phyloP scores from a whole-genome alignment of 2,888 invertebrate species.

The Oithona nana region DNA sequence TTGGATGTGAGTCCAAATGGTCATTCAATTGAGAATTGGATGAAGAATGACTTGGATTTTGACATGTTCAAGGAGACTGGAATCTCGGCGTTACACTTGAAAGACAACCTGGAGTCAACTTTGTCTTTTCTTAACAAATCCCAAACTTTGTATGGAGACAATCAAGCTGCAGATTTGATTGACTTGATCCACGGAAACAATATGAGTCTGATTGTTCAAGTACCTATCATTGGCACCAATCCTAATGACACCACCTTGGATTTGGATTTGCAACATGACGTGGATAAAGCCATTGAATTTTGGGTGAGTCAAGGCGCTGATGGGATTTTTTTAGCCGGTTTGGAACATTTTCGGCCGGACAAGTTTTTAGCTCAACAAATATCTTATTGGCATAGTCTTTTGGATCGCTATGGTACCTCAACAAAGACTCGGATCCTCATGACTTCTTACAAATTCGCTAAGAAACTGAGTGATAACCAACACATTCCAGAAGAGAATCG shows the following conservation, averaged over 20 bases:
- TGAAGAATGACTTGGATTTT: neutral
- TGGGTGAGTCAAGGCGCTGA: constrained; percentile 4
- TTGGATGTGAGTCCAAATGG: neutral
- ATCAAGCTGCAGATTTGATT: neutral
- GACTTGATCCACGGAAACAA: neutral
- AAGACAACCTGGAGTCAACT: neutral
- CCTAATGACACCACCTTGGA: neutral
- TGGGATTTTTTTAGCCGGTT: constrained; percentile 4
- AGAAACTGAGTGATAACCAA: neutral
- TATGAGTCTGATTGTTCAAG: constrained; percentile 2
- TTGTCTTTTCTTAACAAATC: neutral
- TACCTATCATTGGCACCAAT: neutral
- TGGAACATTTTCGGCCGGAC: constrained; percentile 2
- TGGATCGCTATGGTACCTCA: constrained; percentile 6
- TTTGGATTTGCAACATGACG: constrained; percentile 4
- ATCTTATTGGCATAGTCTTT: neutral
- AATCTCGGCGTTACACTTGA: neutral
- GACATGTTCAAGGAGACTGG: neutral
- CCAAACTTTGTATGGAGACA: neutral
- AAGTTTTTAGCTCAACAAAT: neutral
- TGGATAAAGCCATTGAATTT: neutral
- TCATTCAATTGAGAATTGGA: neutral
- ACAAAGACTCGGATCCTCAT: neutral
- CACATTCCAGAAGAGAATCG: neutral
- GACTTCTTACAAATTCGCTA: neutral